Conservation (phyloP, 2,888 invertebrate species). For the Meiosimyza decipiens region DNA sequence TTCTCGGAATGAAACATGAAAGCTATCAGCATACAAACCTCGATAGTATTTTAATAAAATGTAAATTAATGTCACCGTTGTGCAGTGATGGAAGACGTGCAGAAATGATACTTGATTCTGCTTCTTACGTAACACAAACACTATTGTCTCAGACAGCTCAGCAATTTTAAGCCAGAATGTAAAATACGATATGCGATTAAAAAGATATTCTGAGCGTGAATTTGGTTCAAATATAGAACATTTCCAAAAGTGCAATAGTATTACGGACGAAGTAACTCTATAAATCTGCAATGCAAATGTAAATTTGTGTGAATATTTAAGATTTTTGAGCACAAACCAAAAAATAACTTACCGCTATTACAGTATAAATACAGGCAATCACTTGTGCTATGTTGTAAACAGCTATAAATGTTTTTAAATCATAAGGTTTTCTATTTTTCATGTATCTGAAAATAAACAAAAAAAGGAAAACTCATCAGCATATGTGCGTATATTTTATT, state of each 20-base stretch:
- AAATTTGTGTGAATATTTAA: neutral
- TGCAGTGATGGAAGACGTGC: conserved; percentile 79
- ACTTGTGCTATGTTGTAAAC: conserved; percentile 87
- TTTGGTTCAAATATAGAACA: conserved; percentile 48
- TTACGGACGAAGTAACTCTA: conserved; percentile 44
- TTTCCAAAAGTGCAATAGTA: conserved; percentile 49
- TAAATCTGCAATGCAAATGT: conserved; percentile 47
- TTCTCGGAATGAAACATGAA: conserved; percentile 10
- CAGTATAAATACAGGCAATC: conserved; percentile 54
- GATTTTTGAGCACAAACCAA: neutral
- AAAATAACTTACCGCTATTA: conserved; percentile 50
- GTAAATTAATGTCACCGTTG: conserved; percentile 73
- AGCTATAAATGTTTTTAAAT: conserved; percentile 74
- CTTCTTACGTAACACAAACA: conserved; percentile 79
- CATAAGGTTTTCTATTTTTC: conserved; percentile 75
- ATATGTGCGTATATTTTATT: too few relatives aligned
- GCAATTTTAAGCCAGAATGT: conserved; percentile 73
- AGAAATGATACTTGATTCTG: conserved; percentile 77
- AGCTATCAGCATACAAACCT: conserved; percentile 68
- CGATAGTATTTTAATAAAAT: conserved; percentile 73
- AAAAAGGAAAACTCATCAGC: too few relatives aligned
- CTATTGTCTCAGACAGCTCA: conserved; percentile 77
- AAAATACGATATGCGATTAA: conserved; percentile 71
- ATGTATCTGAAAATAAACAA: conserved; percentile 68
- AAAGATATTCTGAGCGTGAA: conserved; percentile 41